Conservation (phyloP, 2,888 invertebrate genomes). For the Drepanosiphum platanoidis region DNA sequence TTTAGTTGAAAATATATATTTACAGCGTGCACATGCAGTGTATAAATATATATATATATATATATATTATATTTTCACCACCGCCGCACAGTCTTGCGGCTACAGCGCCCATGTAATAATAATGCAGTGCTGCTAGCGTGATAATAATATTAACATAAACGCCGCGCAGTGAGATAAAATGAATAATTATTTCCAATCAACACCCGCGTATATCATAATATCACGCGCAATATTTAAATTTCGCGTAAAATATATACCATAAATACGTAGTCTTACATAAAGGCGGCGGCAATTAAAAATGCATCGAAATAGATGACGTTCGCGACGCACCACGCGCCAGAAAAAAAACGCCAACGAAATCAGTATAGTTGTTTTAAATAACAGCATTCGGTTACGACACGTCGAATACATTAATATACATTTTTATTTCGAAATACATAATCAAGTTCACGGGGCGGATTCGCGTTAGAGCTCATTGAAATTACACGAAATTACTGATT, state of each 20-base stretch:
- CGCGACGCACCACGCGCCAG: not conserved
- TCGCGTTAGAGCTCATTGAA: too few relatives aligned
- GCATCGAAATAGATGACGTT: not conserved
- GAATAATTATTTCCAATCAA: conserved; percentile 17
- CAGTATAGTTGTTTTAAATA: not conserved
- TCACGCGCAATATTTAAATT: too few relatives aligned
- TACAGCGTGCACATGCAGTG: not conserved
- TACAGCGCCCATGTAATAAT: too few relatives aligned
- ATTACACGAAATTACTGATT: too few relatives aligned
- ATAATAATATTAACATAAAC: not conserved
- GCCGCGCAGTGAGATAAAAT: not conserved
- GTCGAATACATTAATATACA: not conserved
- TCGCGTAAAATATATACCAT: too few relatives aligned
- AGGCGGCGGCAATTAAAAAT: not conserved
- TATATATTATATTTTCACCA: not conserved
- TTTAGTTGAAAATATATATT: conserved; percentile 17
- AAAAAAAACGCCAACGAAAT: not conserved
- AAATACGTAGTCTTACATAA: not conserved
- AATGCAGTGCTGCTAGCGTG: too few relatives aligned
- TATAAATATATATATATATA: too few relatives aligned
- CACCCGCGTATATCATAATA: too few relatives aligned
- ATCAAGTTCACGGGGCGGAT: too few relatives aligned
- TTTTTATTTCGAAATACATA: too few relatives aligned
- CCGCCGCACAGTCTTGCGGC: not conserved
- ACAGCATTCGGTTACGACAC: not conserved